Evolutionary conservation across 2,113 vertebrate species (phyloP), one percentile per base, ranked within the genome.

Genomic region (Etheostoma cragini): DNA sequence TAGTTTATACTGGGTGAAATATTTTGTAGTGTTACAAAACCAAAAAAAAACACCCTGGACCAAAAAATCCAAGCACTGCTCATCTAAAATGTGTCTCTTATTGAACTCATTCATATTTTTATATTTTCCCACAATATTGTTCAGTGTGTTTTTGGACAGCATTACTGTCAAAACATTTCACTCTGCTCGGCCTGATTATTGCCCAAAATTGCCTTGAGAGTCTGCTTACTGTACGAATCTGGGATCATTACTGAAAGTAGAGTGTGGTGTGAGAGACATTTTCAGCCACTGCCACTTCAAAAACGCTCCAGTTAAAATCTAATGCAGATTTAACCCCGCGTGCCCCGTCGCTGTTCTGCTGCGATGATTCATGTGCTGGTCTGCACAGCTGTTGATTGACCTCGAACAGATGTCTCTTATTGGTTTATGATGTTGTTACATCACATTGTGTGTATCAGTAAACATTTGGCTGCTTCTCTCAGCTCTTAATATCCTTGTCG

Each of bases 381-480:
- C 73, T 54, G 81, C 62, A 70, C 86, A 81, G 83, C 76, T 82
- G 75, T 49, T 87, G 73, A 79, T 87, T 79, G 84, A 87, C 76
- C 77, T 68, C 22, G 2, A 62, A 69, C 81, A 75, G 72, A 85
- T 76, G 68, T 74, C 17, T 81, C 12, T 58, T n/a, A 57, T 72
- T 72, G 52, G 64, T 77, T 72, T 47, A 38, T 75, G 45, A 19
- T 45, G 38, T 78, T 47, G 38, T 76, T 76, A 33, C 64, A 50
- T 68, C 50, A 60, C 22, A 5, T 68, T 65, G 19, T 73, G 64
- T 26, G 35, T 17, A 38, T 74, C 38, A 57, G 47, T 80, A 17
- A 53, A 73, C n/a, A 35, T 30, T 71, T 35, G 42, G 19, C 52
- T 64, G 49, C 33, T 64, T 64, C 12, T 21, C 6, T 80, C 17